These are phyloP conservation scores for Megatriorchis doriae DNA, from an alignment of 2,113 vertebrate species.

Conservation along the genomic window DNA sequence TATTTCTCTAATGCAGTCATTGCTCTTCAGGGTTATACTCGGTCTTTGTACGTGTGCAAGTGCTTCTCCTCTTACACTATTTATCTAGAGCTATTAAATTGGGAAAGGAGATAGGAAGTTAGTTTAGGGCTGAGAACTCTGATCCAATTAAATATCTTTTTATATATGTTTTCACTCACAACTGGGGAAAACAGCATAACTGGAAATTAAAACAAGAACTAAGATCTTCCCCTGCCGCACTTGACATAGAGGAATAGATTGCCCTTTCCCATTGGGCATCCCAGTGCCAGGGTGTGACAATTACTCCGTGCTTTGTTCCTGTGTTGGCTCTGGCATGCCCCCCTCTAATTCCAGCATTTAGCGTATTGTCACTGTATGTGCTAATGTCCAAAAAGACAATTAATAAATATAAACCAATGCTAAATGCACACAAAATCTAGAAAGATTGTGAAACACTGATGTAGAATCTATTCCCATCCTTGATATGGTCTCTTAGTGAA, in stretches of 20 bases:
- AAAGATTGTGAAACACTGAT: not conserved
- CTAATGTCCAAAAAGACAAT: not conserved
- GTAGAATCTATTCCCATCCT: not conserved
- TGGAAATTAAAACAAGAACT: not conserved
- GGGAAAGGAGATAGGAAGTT: not conserved
- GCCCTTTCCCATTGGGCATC: not conserved
- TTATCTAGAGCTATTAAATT: not conserved
- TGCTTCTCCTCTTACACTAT: not conserved
- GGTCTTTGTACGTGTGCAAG: rapidly evolving
- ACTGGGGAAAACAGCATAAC: not conserved
- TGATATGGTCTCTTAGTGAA: not conserved
- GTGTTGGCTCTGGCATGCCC: not conserved
- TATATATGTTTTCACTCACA: not conserved
- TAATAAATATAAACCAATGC: not conserved
- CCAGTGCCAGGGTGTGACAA: too few relatives aligned
- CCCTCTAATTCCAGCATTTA: too few relatives aligned
- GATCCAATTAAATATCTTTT: not conserved
- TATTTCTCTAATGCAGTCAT: not conserved
- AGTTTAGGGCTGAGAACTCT: not conserved
- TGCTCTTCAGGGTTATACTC: not conserved
- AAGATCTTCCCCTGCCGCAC: not conserved
- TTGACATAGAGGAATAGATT: not conserved
- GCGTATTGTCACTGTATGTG: not conserved
- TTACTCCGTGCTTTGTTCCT: not conserved
- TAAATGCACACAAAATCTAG: not conserved